A percentile compares a stretch with the other conserved stretches of the same genome.
Conservation (phyloP, 2,888 invertebrate species). For the Spatulosminthurus flaviceps region DNA sequence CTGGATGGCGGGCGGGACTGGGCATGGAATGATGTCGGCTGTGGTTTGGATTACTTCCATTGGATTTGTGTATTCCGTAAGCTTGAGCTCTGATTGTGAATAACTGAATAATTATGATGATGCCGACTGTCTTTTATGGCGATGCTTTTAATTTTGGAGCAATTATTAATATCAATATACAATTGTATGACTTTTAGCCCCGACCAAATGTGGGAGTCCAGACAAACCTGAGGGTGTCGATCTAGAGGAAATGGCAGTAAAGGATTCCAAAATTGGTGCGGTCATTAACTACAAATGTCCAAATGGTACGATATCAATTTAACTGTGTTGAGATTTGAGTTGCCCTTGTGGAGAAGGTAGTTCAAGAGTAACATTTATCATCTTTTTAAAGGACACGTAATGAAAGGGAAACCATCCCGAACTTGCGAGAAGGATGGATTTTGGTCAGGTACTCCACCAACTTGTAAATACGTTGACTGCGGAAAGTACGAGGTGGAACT, state of each 20-base stretch:
- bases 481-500: constrained; percentile 64
- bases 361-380: constrained; percentile 8
- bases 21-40: constrained; percentile 95
- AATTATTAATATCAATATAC: background rate
- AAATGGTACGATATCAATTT: constrained; percentile 21
- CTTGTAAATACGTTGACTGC: constrained; percentile 79
- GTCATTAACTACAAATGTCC: constrained; percentile 51
- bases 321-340: background rate
- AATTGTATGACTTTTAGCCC: constrained; percentile 71
- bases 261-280: constrained; percentile 55
- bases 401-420: constrained; percentile 65
- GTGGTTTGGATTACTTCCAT: constrained; percentile 89
- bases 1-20: constrained; percentile 88
- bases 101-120: too few relatives aligned
- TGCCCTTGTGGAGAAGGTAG: background rate
- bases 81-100: constrained; percentile 15
- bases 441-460: constrained; percentile 84
- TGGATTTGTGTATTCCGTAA: constrained; percentile 77
- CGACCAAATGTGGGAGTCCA: constrained; percentile 87
- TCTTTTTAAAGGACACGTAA: constrained; percentile 73
- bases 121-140: too few relatives aligned
- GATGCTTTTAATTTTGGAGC: background rate
- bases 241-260: constrained; percentile 54
- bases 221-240: constrained; percentile 72
- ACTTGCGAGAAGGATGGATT: constrained; percentile 71